Evolutionary conservation across 2,888 invertebrate species (phyloP), one percentile per base, ranked within the genome.

Genomic region (Coelinius sp.): DNA sequence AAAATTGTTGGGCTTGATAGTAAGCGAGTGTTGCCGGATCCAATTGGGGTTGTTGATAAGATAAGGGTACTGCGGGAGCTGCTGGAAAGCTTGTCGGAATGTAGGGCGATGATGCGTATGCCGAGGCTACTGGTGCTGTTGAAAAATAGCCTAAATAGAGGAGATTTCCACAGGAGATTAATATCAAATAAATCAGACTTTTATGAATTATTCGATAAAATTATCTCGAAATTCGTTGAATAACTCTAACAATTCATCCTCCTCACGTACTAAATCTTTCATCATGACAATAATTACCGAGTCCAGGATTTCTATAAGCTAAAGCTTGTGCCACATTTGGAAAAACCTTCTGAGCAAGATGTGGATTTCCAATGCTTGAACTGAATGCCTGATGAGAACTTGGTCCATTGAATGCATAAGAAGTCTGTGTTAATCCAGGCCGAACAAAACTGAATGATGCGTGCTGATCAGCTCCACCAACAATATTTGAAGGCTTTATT

Each of bases 331-430:
- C 86, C 20, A 86, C 75, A 46, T 79, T 83, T 2, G 86, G 86
- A 2, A 79, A 72, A 24, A 86, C 85, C 71, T 69, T 82, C 22
- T 85, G 83, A 0, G 80, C 82, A 20, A 86, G 73, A 49, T 83
- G 78, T 3, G 84, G 81, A 78, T 86, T 83, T 10, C 86, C 86
- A 62, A 86, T 78, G 68, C 80, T 85, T 22, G 86, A 83, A 59
- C 84, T 84, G 70, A 86, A 86, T 0, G 84, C 79, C 70, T 86
- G 86, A 75, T 85, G 85, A 14, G 86, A 86, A 17, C 84, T 85
- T 0, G 86, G 86, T 3, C 86, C 86, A 62, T 81, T 83, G 67
- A 86, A 86, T 1, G 86, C 79, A 14, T 82, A 86, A 0, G 86
- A 82, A 0, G 86, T 86, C 74, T 86, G 86, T 4, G 86, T 86